phyloP scores from a whole-genome alignment of 2,888 invertebrate species.

The Napeogenes sylphis region DNA sequence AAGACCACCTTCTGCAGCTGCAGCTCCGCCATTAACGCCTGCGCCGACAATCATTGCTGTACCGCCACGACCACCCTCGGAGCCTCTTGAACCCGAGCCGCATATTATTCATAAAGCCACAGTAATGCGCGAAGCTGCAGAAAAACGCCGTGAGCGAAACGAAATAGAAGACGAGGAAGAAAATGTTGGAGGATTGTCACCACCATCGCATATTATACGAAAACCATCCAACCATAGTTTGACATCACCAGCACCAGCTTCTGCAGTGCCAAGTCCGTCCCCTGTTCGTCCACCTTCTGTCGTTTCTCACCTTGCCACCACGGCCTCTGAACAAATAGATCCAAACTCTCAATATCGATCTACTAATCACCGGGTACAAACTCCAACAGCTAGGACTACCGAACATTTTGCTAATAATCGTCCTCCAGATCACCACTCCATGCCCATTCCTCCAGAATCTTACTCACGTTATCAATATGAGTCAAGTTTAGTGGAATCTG shows the following conservation, averaged over 20 bases:
- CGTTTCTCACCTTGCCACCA: slow-evolving; percentile 44
- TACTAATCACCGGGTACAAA: slow-evolving; percentile 54
- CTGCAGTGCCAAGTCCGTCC: slow-evolving; percentile 45
- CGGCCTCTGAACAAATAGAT: slow-evolving; percentile 52
- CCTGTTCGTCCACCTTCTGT: slow-evolving; percentile 49
- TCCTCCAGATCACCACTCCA: slow-evolving; percentile 63
- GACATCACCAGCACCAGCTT: slow-evolving; percentile 64
- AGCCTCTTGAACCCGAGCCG: slow-evolving; percentile 73
- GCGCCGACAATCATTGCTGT: slow-evolving; percentile 55
- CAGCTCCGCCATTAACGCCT: slow-evolving; percentile 55
- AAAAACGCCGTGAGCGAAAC: slow-evolving; percentile 66
- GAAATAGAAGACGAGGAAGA: slow-evolving; percentile 71
- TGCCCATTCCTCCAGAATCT: slow-evolving; percentile 61
- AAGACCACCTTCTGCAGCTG: slow-evolving; percentile 72
- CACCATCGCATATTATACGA: slow-evolving; percentile 71
- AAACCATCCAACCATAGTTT: slow-evolving; percentile 59
- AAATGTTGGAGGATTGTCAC: slow-evolving; percentile 58
- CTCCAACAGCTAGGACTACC: slow-evolving; percentile 56
- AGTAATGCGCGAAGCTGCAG: slow-evolving; percentile 74
- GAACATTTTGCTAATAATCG: slow-evolving; percentile 62
- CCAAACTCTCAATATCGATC: slow-evolving; percentile 49
- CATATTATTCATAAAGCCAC: slow-evolving; percentile 76
- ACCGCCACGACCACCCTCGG: slow-evolving; percentile 70
- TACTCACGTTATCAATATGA: slow-evolving; percentile 65
- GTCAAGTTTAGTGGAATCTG: slow-evolving; percentile 47